Percentiles rank a stretch among this genome's conserved stretches.
phyloP scores from a whole-genome alignment of 2,888 invertebrate genomes.

The Osmoderma eremita region DNA sequence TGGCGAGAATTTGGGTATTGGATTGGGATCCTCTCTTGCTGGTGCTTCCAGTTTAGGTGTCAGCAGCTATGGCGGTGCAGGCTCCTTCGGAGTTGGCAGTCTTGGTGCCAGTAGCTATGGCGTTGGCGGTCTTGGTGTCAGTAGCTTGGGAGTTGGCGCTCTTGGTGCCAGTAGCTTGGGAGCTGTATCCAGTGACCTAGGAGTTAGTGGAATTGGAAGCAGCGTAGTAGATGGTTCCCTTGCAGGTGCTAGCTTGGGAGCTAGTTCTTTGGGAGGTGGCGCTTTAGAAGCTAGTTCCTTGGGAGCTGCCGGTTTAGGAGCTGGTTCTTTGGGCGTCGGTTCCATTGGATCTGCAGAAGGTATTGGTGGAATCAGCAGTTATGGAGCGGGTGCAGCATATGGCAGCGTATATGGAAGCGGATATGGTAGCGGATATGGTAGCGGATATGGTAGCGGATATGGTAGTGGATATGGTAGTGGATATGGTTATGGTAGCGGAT shows the following conservation, averaged over 20 bases:
- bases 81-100: background rate
- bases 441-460: background rate
- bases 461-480: slow-evolving; percentile 13
- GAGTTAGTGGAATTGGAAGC: background rate
- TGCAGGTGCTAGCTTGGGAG: background rate
- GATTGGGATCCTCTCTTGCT: slow-evolving; percentile 19
- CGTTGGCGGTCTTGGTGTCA: background rate
- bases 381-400: background rate
- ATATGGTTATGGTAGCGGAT: slow-evolving; percentile 8
- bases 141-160: background rate
- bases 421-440: slow-evolving; percentile 1
- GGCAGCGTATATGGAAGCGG: background rate
- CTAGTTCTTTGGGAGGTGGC: background rate
- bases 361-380: slow-evolving; percentile 2
- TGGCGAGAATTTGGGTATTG: slow-evolving; percentile 12
- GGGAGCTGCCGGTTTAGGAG: background rate
- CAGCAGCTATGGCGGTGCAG: background rate
- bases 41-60: slow-evolving; percentile 5
- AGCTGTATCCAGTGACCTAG: background rate
- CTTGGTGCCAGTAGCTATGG: slow-evolving; percentile 3
- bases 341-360: slow-evolving; percentile 6
- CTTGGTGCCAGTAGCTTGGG: background rate
- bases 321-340: slow-evolving; percentile 3
- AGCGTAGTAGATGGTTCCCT: too few species aligned
- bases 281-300: too few species aligned